These are phyloP conservation scores for Mesembrinibis cayennensis DNA, from an alignment of 2,113 vertebrate species.

Conservation along the genomic window DNA sequence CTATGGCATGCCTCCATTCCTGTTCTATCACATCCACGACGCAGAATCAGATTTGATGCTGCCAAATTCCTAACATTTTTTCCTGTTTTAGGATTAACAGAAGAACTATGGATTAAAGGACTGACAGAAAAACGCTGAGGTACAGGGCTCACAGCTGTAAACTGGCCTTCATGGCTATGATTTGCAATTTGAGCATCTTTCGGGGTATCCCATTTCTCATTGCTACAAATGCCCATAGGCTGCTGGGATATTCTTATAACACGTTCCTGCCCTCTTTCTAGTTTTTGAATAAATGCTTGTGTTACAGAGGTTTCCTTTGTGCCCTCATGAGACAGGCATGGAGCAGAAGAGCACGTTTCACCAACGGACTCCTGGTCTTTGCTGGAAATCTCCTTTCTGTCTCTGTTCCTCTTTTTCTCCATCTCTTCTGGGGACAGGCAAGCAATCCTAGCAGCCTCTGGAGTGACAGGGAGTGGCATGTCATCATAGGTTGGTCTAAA, in stretches of 20 bases:
- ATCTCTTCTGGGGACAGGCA: conserved; percentile 50
- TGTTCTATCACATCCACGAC: conserved; percentile 2
- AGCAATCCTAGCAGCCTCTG: conserved; percentile 67
- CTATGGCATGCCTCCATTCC: background rate
- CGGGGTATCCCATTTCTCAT: background rate
- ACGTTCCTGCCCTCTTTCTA: conserved; percentile 21
- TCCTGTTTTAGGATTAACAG: conserved; percentile 24
- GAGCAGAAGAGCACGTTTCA: background rate
- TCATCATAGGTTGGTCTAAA: conserved; percentile 84
- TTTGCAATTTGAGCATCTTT: conserved; percentile 32
- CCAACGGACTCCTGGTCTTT: conserved; percentile 43
- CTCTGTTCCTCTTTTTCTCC: conserved; percentile 46
- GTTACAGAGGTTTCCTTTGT: background rate
- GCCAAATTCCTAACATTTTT: background rate
- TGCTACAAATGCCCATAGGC: background rate
- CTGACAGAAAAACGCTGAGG: conserved; percentile 22
- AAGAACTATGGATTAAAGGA: conserved; percentile 11
- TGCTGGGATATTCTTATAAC: conserved; percentile 19
- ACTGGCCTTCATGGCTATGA: conserved; percentile 34
- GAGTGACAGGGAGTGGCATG: conserved; percentile 64
- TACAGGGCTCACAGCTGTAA: conserved; percentile 53
- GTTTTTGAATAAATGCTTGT: conserved; percentile 49
- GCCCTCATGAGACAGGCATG: background rate
- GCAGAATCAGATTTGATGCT: conserved; percentile 6
- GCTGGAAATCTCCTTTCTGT: conserved; percentile 55